These are phyloP conservation scores for Anhinga anhinga DNA, from an alignment of 2,113 vertebrate genomes.

Conservation along the genomic window DNA sequence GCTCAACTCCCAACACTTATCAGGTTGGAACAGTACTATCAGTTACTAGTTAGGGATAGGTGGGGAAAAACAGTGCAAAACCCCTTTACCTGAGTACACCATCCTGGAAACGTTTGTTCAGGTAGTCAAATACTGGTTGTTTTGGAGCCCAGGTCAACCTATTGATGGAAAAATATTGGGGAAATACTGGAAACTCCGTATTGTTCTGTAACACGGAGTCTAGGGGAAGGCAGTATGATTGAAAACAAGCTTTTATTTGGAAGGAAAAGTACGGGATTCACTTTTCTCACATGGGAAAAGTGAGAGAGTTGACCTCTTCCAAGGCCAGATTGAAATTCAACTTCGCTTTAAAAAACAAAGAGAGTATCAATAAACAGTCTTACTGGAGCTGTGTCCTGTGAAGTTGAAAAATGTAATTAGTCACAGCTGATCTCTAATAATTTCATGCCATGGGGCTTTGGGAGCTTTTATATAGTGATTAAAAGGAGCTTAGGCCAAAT, in stretches of 20 bases:
- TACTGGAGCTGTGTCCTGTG: not conserved
- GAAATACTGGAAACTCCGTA: fast-evolving
- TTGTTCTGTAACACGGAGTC: not conserved
- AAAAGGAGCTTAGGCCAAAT: not conserved
- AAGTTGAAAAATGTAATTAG: not conserved
- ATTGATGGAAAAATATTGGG: not conserved
- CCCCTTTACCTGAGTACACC: not conserved
- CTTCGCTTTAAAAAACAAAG: not conserved
- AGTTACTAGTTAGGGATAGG: not conserved
- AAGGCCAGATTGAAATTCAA: not conserved
- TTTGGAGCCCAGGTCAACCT: not conserved
- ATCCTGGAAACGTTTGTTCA: not conserved
- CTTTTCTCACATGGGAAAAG: not conserved
- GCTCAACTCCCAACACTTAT: not conserved
- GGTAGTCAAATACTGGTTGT: not conserved
- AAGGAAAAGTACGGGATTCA: not conserved
- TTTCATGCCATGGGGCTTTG: not conserved
- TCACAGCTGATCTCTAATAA: not conserved
- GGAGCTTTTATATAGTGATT: not conserved
- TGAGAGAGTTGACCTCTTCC: not conserved
- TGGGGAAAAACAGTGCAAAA: not conserved
- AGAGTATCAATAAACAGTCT: not conserved
- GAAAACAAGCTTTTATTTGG: not conserved
- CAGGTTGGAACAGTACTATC: not conserved
- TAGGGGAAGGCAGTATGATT: not conserved